Evolutionary conservation across 53 echinoderm and acorn worm species (phyloP).

Genomic region (Paelopatides confundens): DNA sequence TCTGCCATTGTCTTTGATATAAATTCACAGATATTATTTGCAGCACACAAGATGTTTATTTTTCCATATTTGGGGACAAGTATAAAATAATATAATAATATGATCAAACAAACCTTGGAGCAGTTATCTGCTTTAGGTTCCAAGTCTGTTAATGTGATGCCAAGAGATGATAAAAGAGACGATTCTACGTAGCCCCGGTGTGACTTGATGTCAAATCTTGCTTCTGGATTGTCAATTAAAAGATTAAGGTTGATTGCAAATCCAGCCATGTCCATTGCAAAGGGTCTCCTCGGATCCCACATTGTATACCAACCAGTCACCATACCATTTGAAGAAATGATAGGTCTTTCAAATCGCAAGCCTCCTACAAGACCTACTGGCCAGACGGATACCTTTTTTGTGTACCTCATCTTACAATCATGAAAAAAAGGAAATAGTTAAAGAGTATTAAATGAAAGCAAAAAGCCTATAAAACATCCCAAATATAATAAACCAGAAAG

Average conservation of each 20-base stretch:
- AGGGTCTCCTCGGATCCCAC: constrained; percentile 87
- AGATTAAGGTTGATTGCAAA: constrained; percentile 88
- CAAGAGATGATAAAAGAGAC: constrained; percentile 68
- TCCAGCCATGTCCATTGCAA: constrained; percentile 99
- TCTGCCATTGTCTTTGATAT: too few species aligned
- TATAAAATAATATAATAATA: too few species aligned
- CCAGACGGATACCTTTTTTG: constrained; percentile 92
- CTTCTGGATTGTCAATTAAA: constrained; percentile 48
- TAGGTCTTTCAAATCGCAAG: constrained; percentile 88
- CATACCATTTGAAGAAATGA: constrained; percentile 64
- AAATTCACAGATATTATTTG: too few species aligned
- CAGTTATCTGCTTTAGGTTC: constrained; percentile 95
- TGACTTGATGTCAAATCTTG: constrained; percentile 79
- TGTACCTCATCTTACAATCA: constrained; percentile 83
- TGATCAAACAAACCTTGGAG: constrained; percentile 69
- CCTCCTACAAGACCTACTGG: constrained; percentile 95
- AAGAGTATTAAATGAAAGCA: too few species aligned
- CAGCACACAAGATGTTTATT: too few species aligned
- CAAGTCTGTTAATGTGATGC: constrained; percentile 75
- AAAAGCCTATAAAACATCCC: too few species aligned
- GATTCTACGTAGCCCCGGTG: constrained; percentile 88
- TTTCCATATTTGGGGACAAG: too few species aligned
- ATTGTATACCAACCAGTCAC: constrained; percentile 80
- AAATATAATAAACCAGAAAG: too few species aligned
- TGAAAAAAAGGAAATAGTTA: not conserved